These are phyloP conservation scores for Drosophila auraria DNA, from an alignment of 1,140 invertebrate genomes.

Conservation along the genomic window DNA sequence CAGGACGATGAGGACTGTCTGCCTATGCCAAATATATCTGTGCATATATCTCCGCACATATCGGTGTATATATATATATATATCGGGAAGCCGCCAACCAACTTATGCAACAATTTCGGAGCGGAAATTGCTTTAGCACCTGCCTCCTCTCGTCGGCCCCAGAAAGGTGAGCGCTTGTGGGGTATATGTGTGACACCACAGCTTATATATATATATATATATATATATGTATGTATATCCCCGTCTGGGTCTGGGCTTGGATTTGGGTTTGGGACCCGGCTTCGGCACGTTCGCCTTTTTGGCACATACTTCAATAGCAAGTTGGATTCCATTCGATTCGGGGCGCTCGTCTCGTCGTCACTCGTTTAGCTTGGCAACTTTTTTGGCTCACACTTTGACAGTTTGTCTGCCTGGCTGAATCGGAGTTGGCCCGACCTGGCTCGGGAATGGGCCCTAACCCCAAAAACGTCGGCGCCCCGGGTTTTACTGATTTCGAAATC, in stretches of 20 bases:
- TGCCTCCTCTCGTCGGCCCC: conserved; percentile 38
- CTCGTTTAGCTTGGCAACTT: conserved; percentile 77
- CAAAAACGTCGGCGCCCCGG: conserved; percentile 71
- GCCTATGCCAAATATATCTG: conserved; percentile 69
- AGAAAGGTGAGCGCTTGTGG: conserved; percentile 30
- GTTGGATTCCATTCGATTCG: conserved; percentile 79
- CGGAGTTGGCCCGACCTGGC: conserved; percentile 11
- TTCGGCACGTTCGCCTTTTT: conserved; percentile 74
- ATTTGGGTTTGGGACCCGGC: background rate
- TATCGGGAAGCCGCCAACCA: conserved; percentile 42
- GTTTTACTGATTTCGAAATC: conserved; percentile 80
- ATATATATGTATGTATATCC: conserved; percentile 17
- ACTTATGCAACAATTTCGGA: conserved; percentile 83
- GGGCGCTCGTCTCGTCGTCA: conserved; percentile 67
- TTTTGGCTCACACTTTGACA: conserved; percentile 78
- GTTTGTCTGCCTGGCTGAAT: conserved; percentile 67
- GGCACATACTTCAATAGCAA: conserved; percentile 83
- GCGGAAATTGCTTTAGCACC: conserved; percentile 83
- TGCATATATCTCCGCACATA: conserved; percentile 37
- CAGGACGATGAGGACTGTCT: conserved; percentile 70
- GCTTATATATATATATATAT: conserved; percentile 18
- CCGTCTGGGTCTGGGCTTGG: conserved; percentile 17
- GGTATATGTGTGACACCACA: conserved; percentile 24
- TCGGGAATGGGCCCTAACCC: conserved; percentile 40
- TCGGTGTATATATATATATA: background rate